Conservation (phyloP, 1,140 invertebrate species). For the Hormaphis cornu region DNA sequence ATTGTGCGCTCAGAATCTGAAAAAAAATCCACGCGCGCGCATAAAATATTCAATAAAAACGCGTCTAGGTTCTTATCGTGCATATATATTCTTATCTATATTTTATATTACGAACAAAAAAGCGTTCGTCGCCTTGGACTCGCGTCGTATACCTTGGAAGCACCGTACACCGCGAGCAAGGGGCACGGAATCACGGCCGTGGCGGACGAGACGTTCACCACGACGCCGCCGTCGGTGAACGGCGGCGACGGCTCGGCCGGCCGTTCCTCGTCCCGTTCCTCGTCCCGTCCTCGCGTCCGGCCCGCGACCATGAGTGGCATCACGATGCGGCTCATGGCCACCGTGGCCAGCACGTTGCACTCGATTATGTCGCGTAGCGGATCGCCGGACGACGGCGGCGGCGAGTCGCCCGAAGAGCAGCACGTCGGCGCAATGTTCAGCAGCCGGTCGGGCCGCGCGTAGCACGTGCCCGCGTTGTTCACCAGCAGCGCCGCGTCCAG, state of each 20-base stretch:
- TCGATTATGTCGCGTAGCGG: conserved; percentile 46
- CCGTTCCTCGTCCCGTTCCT: conserved; percentile 51
- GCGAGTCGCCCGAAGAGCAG: background rate
- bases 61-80: no score
- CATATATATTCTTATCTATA: no score
- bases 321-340: conserved; percentile 59
- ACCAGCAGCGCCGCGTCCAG: conserved; percentile 87
- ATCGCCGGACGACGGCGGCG: conserved; percentile 41
- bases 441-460: conserved; percentile 78
- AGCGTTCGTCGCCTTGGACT: no score
- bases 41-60: no score
- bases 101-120: no score
- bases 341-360: conserved; percentile 53
- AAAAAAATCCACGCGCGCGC: no score
- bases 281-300: background rate
- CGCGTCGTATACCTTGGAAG: conserved; percentile 60
- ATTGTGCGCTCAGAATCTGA: no score
- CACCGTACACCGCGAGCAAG: conserved; percentile 76
- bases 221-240: conserved; percentile 72
- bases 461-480: conserved; percentile 92
- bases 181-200: conserved; percentile 70
- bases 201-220: conserved; percentile 87
- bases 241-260: conserved; percentile 72
- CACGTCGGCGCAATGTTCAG: conserved; percentile 50
- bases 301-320: conserved; percentile 80